These are phyloP conservation scores for Engraulis encrasicolus DNA, from an alignment of 2,113 vertebrate species.

Conservation along the genomic window DNA sequence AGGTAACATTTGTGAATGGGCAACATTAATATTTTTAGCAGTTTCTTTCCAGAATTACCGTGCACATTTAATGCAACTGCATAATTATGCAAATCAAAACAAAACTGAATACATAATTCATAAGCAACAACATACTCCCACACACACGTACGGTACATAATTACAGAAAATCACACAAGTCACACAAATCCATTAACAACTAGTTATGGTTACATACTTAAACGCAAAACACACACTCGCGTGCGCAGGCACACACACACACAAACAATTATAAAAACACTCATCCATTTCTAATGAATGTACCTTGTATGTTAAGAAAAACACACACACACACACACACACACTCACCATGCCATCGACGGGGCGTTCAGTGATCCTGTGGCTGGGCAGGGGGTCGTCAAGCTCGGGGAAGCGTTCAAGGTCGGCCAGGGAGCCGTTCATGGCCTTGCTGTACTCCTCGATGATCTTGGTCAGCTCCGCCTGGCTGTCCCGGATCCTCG, in stretches of 20 bases:
- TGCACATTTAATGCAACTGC: no score
- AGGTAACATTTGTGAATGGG: no score
- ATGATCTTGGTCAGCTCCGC: slow-evolving; percentile 83
- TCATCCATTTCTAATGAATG: no score
- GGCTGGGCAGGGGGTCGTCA: slow-evolving; percentile 20
- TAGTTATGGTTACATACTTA: no score
- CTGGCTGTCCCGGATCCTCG: slow-evolving; percentile 85
- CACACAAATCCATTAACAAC: background rate
- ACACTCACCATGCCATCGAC: background rate
- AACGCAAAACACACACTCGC: background rate
- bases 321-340: background rate
- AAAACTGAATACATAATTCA: no score
- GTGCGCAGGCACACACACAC: background rate
- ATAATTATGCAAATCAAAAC: no score
- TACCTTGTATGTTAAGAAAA: no score
- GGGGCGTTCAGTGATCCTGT: slow-evolving; percentile 34
- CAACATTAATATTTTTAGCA: no score
- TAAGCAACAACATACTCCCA: background rate
- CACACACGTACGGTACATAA: background rate
- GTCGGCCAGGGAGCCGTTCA: slow-evolving; percentile 80
- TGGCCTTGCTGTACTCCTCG: slow-evolving; percentile 79
- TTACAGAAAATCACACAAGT: background rate
- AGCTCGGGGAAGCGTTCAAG: slow-evolving; percentile 73
- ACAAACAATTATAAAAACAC: background rate
- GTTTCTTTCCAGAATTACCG: no score